Conservation (phyloP, 2,888 invertebrate genomes). For the Aradus depressus region DNA sequence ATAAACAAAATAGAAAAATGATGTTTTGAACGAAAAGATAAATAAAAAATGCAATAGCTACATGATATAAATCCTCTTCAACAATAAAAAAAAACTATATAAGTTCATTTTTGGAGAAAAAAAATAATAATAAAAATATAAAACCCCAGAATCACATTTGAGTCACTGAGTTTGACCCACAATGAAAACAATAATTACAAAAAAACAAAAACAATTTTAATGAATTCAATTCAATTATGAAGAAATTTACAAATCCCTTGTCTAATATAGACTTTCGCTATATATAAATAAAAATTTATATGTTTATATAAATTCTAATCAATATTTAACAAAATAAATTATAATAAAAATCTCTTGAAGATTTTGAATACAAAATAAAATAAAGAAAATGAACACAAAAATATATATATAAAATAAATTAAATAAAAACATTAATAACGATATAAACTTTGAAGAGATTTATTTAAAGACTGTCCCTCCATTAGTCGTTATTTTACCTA, state of each 20-base stretch:
- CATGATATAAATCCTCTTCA: constrained; percentile 13
- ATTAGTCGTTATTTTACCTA: constrained; percentile 20
- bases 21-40: constrained; percentile 6
- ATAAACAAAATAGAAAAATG: constrained; percentile 4
- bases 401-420: no score
- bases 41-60: constrained; percentile 14
- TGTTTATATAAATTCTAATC: no score
- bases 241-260: constrained; percentile 21
- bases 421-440: no score
- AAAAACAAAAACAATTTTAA: constrained; percentile 15
- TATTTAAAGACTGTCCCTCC: constrained; percentile 26
- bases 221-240: constrained; percentile 13
- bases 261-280: constrained; percentile 27
- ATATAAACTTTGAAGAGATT: constrained; percentile 14
- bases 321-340: constrained; percentile 17
- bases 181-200: constrained; percentile 4
- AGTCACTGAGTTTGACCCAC: neutral
- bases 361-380: no score
- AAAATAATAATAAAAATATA: neutral
- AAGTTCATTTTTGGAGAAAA: constrained; percentile 10
- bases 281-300: constrained; percentile 17
- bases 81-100: constrained; percentile 21
- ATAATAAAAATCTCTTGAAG: constrained; percentile 10
- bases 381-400: constrained; percentile 17
- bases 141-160: constrained; percentile 6